Evolutionary conservation across 2,888 invertebrate species (phyloP).

Genomic region (Norana najaformis): DNA sequence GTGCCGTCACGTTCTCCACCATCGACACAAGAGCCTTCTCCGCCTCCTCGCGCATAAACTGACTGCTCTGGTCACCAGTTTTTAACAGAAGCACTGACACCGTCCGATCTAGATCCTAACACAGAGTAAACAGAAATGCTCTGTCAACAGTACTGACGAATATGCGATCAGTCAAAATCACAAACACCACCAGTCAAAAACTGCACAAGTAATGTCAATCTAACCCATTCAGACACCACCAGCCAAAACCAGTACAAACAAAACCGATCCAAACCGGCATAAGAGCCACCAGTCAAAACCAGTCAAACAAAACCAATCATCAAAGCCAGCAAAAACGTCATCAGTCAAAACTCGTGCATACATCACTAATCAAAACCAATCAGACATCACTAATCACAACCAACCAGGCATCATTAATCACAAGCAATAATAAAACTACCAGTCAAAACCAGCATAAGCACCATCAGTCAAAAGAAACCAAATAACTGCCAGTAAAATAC

Average conservation of each 20-base stretch:
- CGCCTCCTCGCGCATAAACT: conserved; percentile 82
- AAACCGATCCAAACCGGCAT: neutral
- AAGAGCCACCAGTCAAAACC: conserved; percentile 16
- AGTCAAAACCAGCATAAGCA: neutral
- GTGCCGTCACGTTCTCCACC: conserved; percentile 75
- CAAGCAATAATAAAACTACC: too few relatives aligned
- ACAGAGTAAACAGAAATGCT: conserved; percentile 7
- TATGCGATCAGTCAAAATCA: too few relatives aligned
- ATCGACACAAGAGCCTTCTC: conserved; percentile 79
- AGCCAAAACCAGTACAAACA: neutral
- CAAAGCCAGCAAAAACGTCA: neutral
- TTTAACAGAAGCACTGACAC: conserved; percentile 80
- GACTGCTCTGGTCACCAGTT: conserved; percentile 84
- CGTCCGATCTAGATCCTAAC: conserved; percentile 82
- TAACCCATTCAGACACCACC: too few relatives aligned
- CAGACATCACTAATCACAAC: too few relatives aligned
- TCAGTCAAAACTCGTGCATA: neutral
- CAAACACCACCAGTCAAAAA: neutral
- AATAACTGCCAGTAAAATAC: neutral
- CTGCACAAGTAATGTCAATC: too few relatives aligned
- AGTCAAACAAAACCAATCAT: neutral
- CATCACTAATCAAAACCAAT: neutral
- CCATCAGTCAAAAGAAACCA: neutral
- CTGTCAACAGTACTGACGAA: too few relatives aligned
- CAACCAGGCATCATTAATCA: too few relatives aligned